A percentile compares a stretch with the other conserved stretches of the same genome.
These are phyloP conservation scores for Trachelus troglodyta DNA, from an alignment of 2,888 invertebrate species.

Conservation along the genomic window DNA sequence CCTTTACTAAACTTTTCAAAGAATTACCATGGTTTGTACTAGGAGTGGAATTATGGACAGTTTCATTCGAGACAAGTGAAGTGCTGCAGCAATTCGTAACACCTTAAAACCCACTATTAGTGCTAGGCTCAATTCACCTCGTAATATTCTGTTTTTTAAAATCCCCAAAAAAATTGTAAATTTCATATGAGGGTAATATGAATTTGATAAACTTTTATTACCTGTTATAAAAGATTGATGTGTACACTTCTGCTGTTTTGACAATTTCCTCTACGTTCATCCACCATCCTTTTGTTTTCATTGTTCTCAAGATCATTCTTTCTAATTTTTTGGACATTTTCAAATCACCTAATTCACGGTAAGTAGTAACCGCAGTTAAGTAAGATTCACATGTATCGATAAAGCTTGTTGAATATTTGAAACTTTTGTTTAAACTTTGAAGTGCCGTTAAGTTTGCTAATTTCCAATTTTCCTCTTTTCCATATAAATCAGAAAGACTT, in stretches of 20 bases:
- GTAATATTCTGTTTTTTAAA: conserved; percentile 15
- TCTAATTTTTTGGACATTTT: conserved; percentile 64
- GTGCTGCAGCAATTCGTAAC: conserved; percentile 36
- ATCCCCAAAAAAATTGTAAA: not conserved
- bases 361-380: conserved; percentile 67
- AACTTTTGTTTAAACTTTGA: conserved; percentile 34
- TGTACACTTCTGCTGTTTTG: conserved; percentile 67
- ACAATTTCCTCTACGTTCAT: conserved; percentile 67
- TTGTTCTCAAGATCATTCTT: conserved; percentile 40
- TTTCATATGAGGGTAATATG: not conserved
- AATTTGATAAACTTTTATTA: conserved; percentile 17
- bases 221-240: conserved; percentile 62
- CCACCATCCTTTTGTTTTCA: conserved; percentile 49
- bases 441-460: conserved; percentile 46
- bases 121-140: conserved; percentile 39
- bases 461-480: conserved; percentile 33
- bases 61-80: conserved; percentile 35
- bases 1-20: not conserved
- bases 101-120: conserved; percentile 39
- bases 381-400: conserved; percentile 66
- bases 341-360: conserved; percentile 64
- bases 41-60: conserved; percentile 42
- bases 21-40: conserved; percentile 42
- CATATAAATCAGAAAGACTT: not conserved
- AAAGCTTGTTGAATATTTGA: conserved; percentile 32